These are phyloP conservation scores for Tridacna crocea DNA, from an alignment of 2,888 invertebrate species.

Conservation along the genomic window DNA sequence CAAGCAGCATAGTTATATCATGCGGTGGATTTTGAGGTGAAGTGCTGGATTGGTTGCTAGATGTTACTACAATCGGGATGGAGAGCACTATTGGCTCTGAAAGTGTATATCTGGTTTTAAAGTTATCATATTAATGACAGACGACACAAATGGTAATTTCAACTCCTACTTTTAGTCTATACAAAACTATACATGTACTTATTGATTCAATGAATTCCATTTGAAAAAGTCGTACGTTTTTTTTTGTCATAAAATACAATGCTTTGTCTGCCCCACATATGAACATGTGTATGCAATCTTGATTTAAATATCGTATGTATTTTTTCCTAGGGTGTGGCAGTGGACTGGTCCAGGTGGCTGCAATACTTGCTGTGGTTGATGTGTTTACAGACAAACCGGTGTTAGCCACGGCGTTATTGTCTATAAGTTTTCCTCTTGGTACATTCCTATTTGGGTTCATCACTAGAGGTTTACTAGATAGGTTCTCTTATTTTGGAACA, in stretches of 20 bases:
- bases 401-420: constrained; percentile 15
- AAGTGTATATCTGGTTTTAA: no score
- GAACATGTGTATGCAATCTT: no score
- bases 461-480: constrained; percentile 27
- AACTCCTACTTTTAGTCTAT: background rate
- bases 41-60: no score
- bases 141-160: background rate
- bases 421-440: constrained; percentile 25
- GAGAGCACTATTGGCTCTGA: no score
- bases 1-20: no score
- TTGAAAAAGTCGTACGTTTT: background rate
- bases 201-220: background rate
- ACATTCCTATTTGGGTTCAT: constrained; percentile 32
- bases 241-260: no score
- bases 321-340: constrained; percentile 25
- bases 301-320: no score
- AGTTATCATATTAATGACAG: no score
- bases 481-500: constrained; percentile 35
- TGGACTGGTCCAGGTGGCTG: constrained; percentile 23
- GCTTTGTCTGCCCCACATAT: no score
- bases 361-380: constrained; percentile 25
- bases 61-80: no score
- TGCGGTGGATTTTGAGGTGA: no score
- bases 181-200: background rate
- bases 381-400: constrained; percentile 22